Evolutionary conservation across 2,113 vertebrate species (phyloP).

Genomic region (Nycticebus coucang): DNA sequence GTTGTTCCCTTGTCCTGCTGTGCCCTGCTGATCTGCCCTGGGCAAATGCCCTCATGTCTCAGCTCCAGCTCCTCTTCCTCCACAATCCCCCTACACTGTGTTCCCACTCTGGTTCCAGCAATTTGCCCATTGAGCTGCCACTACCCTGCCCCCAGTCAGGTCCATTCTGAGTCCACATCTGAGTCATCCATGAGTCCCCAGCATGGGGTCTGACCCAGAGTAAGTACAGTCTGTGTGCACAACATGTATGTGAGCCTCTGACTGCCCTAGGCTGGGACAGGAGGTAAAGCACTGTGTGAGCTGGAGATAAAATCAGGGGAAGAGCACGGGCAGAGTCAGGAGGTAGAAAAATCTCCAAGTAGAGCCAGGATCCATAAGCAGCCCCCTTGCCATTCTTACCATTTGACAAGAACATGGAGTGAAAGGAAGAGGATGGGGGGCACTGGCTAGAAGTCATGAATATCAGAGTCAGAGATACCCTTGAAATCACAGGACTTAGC

Average conservation of each 20-base stretch:
- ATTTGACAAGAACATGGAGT: background rate
- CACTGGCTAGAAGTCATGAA: rapidly evolving
- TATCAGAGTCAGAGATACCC: background rate
- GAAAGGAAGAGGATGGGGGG: background rate
- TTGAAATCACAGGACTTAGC: background rate
- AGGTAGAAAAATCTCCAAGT: background rate
- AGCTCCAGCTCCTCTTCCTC: background rate
- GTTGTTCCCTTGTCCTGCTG: background rate
- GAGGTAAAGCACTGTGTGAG: background rate
- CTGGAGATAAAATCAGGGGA: background rate
- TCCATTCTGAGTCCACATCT: background rate
- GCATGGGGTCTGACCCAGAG: background rate
- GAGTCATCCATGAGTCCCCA: background rate
- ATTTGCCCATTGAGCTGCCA: background rate
- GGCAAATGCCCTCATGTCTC: background rate
- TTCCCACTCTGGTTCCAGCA: background rate
- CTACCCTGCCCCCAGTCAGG: background rate
- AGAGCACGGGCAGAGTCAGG: background rate
- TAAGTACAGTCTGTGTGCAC: rapidly evolving
- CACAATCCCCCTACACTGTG: background rate
- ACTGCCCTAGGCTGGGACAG: background rate
- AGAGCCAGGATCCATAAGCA: background rate
- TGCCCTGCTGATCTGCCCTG: rapidly evolving
- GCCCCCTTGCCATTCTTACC: too few relatives aligned
- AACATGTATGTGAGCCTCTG: background rate